Conservation (phyloP, 2,888 invertebrate genomes). For the Heliconius cydno region DNA sequence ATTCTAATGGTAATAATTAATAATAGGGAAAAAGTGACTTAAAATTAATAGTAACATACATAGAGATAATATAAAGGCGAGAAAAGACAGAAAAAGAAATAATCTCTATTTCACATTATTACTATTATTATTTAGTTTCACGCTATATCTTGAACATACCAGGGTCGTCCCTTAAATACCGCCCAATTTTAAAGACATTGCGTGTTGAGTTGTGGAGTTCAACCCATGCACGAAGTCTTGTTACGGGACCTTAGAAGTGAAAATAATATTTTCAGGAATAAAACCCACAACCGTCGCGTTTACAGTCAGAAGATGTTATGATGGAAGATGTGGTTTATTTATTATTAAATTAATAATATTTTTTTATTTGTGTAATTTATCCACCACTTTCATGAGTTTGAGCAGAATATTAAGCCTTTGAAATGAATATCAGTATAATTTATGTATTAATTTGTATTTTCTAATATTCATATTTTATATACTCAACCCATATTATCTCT, state of each 20-base stretch:
- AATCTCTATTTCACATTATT: not conserved
- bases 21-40: conserved; percentile 69
- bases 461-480: not conserved
- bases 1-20: conserved; percentile 78
- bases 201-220: too few species aligned
- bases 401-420: not conserved
- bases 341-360: not conserved
- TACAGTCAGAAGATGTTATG: not conserved
- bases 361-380: not conserved
- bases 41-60: conserved; percentile 75
- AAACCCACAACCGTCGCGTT: not conserved
- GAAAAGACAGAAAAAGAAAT: not conserved
- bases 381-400: not conserved
- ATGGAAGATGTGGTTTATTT: too few species aligned
- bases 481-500: conserved; percentile 22
- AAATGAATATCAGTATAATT: not conserved
- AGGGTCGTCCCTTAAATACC: not conserved
- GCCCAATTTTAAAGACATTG: not conserved
- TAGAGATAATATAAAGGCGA: conserved; percentile 26
- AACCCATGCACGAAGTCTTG: not conserved
- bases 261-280: not conserved
- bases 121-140: conserved; percentile 2
- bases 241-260: not conserved
- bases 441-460: not conserved
- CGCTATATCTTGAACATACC: not conserved